Conservation (phyloP, 2,888 invertebrate species). For the Amphimallon solstitiale region DNA sequence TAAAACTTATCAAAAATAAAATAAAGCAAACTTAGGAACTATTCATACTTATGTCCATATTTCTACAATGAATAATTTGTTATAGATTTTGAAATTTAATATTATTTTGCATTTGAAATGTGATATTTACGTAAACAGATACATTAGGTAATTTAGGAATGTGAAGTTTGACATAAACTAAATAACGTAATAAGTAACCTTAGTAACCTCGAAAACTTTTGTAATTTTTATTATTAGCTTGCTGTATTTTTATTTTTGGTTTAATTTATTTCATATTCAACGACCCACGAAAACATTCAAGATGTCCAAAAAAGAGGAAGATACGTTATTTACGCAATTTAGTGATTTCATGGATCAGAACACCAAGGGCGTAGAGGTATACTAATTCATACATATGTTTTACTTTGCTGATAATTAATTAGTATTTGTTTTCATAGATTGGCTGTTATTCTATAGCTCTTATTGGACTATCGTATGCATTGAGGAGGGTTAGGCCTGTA, state of each 20-base stretch:
- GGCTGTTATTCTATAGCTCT: constrained; percentile 67
- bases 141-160: not conserved
- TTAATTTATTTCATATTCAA: not conserved
- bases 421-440: constrained; percentile 57
- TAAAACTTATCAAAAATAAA: too few species aligned
- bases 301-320: constrained; percentile 34
- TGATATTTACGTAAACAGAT: constrained; percentile 21
- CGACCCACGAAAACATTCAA: not conserved
- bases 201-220: constrained; percentile 43
- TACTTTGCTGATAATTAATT: constrained; percentile 32
- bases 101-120: not conserved
- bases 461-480: constrained; percentile 63
- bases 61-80: not conserved
- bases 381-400: not conserved
- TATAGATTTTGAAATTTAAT: not conserved
- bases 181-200: constrained; percentile 43
- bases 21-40: too few species aligned
- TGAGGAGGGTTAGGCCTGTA: constrained; percentile 67
- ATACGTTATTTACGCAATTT: constrained; percentile 52
- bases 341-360: constrained; percentile 58
- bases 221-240: constrained; percentile 48
- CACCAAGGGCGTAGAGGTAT: constrained; percentile 60
- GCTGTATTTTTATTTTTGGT: constrained; percentile 42
- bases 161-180: constrained; percentile 26
- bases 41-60: too few species aligned